A percentile compares a stretch with the other conserved stretches of the same genome.
These are phyloP conservation scores for Phorcus lineatus DNA, from an alignment of 2,888 invertebrate genomes.

Conservation along the genomic window DNA sequence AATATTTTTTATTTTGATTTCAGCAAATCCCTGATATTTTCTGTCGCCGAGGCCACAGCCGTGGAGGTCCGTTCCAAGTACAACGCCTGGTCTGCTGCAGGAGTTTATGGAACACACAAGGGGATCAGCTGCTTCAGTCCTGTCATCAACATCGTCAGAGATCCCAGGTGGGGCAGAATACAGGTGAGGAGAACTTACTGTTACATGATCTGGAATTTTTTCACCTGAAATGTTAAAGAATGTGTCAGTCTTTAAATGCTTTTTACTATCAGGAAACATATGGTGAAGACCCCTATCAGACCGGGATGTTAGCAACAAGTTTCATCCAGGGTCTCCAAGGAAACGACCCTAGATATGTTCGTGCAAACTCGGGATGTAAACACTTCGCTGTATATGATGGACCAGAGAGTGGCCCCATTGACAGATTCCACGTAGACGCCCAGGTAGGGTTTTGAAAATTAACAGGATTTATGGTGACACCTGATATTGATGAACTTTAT, in stretches of 20 bases:
- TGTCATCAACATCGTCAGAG: slow-evolving; percentile 57
- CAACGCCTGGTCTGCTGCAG: slow-evolving; percentile 46
- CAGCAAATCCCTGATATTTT: slow-evolving; percentile 44
- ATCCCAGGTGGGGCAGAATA: slow-evolving; percentile 72
- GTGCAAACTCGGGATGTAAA: slow-evolving; percentile 1
- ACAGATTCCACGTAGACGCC: slow-evolving; percentile 57
- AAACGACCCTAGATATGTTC: slow-evolving; percentile 59
- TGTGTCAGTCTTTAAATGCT: too few species aligned
- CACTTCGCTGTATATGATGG: slow-evolving; percentile 10
- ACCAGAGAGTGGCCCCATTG: slow-evolving; percentile 50
- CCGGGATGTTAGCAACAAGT: slow-evolving; percentile 51
- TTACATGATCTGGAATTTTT: too few species aligned
- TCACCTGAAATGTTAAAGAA: too few species aligned
- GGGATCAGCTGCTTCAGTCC: slow-evolving; percentile 66
- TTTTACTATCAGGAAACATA: slow-evolving; percentile 63
- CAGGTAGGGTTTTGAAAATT: slow-evolving; percentile 43
- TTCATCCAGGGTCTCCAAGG: slow-evolving; percentile 69
- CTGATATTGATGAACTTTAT: not conserved
- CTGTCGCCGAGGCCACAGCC: slow-evolving; percentile 50
- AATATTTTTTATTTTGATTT: slow-evolving; percentile 24
- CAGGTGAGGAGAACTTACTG: slow-evolving; percentile 50
- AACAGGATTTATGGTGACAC: not conserved
- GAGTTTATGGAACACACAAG: slow-evolving; percentile 47
- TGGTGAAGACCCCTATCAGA: slow-evolving; percentile 69
- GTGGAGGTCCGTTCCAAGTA: slow-evolving; percentile 54